Evolutionary conservation across 2,888 invertebrate species (phyloP).

Genomic region (Athripsodes cinereus): DNA sequence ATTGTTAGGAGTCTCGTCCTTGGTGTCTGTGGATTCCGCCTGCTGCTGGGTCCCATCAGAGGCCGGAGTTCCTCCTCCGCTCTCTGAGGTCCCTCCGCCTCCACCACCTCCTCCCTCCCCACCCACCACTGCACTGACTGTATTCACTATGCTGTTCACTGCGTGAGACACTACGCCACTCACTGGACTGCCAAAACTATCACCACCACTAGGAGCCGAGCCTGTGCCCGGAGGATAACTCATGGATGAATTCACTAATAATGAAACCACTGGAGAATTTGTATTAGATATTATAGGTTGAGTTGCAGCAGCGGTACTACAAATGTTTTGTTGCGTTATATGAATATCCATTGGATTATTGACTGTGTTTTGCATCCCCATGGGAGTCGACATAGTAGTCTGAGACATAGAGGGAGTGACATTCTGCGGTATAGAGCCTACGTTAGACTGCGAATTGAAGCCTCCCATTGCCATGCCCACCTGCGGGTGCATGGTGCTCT

Average conservation of each 20-base stretch:
- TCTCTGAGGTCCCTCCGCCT: conserved; percentile 29
- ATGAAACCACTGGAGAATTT: conserved; percentile 48
- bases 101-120: conserved; percentile 31
- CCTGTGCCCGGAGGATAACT: conserved; percentile 22
- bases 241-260: conserved; percentile 44
- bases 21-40: conserved; percentile 42
- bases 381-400: conserved; percentile 22
- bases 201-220: conserved; percentile 35
- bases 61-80: conserved; percentile 43
- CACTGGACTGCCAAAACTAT: conserved; percentile 49
- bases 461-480: conserved; percentile 24
- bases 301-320: conserved; percentile 31
- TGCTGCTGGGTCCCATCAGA: conserved; percentile 36
- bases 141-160: conserved; percentile 44
- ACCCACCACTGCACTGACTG: conserved; percentile 44
- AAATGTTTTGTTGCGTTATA: conserved; percentile 23
- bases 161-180: conserved; percentile 48
- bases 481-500: conserved; percentile 42
- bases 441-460: conserved; percentile 19
- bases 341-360: conserved; percentile 32
- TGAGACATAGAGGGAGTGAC: conserved; percentile 45
- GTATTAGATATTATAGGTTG: conserved; percentile 41
- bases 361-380: conserved; percentile 36
- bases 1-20: conserved; percentile 41
- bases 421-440: conserved; percentile 25